These are phyloP conservation scores for Dasypus novemcinctus DNA, from an alignment of 2,113 vertebrate species.

Conservation along the genomic window DNA sequence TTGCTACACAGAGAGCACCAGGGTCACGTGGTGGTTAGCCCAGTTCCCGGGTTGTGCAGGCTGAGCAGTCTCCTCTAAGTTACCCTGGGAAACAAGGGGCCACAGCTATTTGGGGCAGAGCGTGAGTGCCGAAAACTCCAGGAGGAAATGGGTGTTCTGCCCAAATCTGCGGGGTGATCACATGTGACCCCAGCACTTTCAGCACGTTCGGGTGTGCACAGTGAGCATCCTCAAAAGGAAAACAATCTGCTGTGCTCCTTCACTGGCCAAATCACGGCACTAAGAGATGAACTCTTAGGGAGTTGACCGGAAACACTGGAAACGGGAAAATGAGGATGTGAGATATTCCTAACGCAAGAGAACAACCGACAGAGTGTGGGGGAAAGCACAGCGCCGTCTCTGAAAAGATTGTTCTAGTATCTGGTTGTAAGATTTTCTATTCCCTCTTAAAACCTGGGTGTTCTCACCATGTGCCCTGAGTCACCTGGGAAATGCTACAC, in stretches of 20 bases:
- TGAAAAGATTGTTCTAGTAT: background rate
- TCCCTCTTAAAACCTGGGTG: background rate
- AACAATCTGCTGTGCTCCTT: background rate
- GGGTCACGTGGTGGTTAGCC: background rate
- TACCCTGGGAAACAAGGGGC: background rate
- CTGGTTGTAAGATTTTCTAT: conserved; percentile 33
- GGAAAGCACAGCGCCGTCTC: background rate
- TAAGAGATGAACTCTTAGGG: background rate
- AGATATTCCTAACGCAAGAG: background rate
- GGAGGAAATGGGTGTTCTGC: background rate
- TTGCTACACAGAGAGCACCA: background rate
- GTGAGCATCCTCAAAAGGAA: background rate
- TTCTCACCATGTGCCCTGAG: background rate
- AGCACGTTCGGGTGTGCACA: background rate
- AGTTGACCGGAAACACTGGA: background rate
- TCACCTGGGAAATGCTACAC: background rate
- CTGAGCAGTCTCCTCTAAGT: background rate
- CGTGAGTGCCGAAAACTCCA: background rate
- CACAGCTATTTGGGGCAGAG: background rate
- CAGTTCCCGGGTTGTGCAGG: background rate
- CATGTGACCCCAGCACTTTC: background rate
- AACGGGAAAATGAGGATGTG: background rate
- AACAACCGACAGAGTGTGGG: background rate
- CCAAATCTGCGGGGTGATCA: background rate
- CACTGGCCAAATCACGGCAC: background rate